Base-by-base conservation (phyloP, 2,797 vertebrate genomes). In the Schizopygopsis pylzovi region DNA sequence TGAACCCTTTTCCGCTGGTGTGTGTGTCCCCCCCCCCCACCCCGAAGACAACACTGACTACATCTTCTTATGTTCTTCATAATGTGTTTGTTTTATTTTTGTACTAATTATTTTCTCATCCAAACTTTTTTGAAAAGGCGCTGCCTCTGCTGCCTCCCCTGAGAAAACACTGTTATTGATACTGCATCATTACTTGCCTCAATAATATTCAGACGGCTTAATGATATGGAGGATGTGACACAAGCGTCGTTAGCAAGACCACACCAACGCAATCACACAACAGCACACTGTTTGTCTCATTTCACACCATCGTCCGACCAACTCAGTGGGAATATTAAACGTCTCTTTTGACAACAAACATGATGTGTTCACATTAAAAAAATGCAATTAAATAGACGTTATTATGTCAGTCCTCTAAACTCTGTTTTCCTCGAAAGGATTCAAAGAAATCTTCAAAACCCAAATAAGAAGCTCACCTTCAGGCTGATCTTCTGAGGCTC, bases 191-290 rank as follows among this genome's bases (percentile, higher is more conserved):
- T 82, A 59, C 80, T 82, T 43, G 80, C 37, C 37, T 71, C 80
- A 71, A 41, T 54, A 71, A 82, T 47, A 56, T 41, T 47, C 80
- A 70, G 80, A 71, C 67, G 16, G 49, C 67, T 72, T 72, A 82
- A 82, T 82, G 49, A 37, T 72, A 54, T 56, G n/a, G 39, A 41
- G 68, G 52, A 82, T 56, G 78, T 90, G 90, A 90, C 92, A 91
- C 89, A 90, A 89, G 87, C 68, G 84, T 92, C 65, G 86, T 93
- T 93, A 90, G 86, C 82, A 88, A 87, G 81, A 91, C 83, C 68
- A 70, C 65, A 59, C 70, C 76, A 82, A 72, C 20, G 56, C 88
- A 81, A 79, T 83, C 88, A 88, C 75, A 90, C 86, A 87, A 56
- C 70, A 79, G 63, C 4, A 16, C 68, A 39, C 71, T 85, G 81